Conservation (phyloP, 2,797 vertebrate species). For the Carapus acus region DNA sequence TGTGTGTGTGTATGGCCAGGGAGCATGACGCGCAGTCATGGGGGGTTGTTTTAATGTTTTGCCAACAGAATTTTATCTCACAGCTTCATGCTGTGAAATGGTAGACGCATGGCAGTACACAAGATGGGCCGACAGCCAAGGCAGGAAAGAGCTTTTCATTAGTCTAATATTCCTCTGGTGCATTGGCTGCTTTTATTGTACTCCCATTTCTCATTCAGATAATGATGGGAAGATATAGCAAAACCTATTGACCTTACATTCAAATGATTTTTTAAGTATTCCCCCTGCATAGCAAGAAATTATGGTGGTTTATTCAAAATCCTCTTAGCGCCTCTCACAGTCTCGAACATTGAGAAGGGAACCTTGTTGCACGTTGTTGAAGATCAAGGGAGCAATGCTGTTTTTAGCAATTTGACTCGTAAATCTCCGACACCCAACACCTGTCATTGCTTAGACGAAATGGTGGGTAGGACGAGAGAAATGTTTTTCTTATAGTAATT, state of each 20-base stretch:
- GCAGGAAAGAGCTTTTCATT: constrained; percentile 67
- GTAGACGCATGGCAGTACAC: constrained; percentile 34
- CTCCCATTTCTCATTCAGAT: constrained; percentile 35
- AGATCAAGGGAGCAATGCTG: background rate
- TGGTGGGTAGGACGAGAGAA: constrained; percentile 40
- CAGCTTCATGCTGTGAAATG: constrained; percentile 43
- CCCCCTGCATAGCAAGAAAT: constrained; percentile 35
- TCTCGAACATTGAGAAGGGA: constrained; percentile 16
- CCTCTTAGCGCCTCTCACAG: constrained; percentile 1
- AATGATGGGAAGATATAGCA: constrained; percentile 23
- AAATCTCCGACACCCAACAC: constrained; percentile 18
- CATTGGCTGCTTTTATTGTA: constrained; percentile 56
- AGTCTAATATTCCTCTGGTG: constrained; percentile 66
- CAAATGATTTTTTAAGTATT: constrained; percentile 51
- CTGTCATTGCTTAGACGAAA: constrained; percentile 24
- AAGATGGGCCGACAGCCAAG: constrained; percentile 59
- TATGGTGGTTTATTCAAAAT: constrained; percentile 30
- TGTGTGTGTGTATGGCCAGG: constrained; percentile 17
- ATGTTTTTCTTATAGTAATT: constrained; percentile 43
- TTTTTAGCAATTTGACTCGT: constrained; percentile 10
- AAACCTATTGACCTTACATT: constrained; percentile 51
- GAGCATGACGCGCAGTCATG: constrained; percentile 28
- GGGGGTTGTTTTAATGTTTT: constrained; percentile 52
- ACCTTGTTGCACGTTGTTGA: constrained; percentile 24
- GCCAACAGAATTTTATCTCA: constrained; percentile 51